phyloP scores from a whole-genome alignment of 2,113 vertebrate genomes.

The Agapornis roseicollis region DNA sequence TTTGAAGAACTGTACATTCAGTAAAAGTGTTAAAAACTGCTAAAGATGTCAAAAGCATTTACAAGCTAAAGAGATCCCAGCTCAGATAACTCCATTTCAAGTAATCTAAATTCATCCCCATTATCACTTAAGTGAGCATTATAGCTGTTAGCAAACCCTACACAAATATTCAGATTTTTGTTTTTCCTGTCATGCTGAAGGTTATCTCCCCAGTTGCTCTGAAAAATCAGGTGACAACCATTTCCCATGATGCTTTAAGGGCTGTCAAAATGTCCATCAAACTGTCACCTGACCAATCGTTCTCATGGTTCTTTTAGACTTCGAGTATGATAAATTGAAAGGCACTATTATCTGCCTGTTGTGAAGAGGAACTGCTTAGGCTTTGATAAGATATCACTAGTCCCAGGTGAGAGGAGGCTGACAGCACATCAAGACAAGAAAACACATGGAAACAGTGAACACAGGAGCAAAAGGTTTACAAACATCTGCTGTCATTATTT shows the following conservation, averaged over 20 bases:
- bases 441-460: slow-evolving; percentile 83
- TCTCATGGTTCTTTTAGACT: slow-evolving; percentile 90
- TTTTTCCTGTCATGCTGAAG: slow-evolving; percentile 92
- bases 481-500: slow-evolving; percentile 83
- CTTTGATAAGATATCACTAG: slow-evolving; percentile 99
- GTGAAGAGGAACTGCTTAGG: slow-evolving; percentile 91
- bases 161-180: slow-evolving; percentile 86
- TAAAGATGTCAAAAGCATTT: slow-evolving; percentile 50
- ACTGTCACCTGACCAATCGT: slow-evolving; percentile 90
- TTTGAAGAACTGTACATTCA: slow-evolving; percentile 22
- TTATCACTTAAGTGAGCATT: slow-evolving; percentile 67
- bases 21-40: slow-evolving; percentile 23
- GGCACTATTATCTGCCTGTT: slow-evolving; percentile 86
- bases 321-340: slow-evolving; percentile 87
- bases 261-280: slow-evolving; percentile 97
- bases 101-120: slow-evolving; percentile 65
- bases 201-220: slow-evolving; percentile 92
- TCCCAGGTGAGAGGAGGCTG: slow-evolving; percentile 96
- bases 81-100: slow-evolving; percentile 61
- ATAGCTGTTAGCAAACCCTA: slow-evolving; percentile 67
- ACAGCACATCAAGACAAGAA: slow-evolving; percentile 90
- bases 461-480: slow-evolving; percentile 78
- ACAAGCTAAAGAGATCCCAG: slow-evolving; percentile 45
- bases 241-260: slow-evolving; percentile 96
- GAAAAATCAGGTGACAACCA: slow-evolving; percentile 96